Evolutionary conservation across 2,888 invertebrate genomes (phyloP).

Genomic region (Allacma fusca): DNA sequence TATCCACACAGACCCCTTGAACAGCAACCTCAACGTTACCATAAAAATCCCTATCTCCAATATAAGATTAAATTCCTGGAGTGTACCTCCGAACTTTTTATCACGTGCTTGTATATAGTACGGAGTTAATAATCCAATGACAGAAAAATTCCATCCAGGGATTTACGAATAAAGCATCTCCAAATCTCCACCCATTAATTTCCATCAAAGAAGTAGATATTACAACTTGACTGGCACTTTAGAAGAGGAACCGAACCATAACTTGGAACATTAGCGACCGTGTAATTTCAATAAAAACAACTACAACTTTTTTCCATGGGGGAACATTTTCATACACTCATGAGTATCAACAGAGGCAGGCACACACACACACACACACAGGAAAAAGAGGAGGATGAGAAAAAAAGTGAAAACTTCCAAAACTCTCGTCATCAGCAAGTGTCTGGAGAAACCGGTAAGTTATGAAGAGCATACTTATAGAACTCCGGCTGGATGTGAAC

Average conservation of each 20-base stretch:
- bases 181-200: too few relatives aligned
- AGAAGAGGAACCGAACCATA: not conserved
- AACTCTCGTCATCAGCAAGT: not conserved
- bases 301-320: not conserved
- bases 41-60: too few relatives aligned
- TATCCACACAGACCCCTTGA: too few relatives aligned
- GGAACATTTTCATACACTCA: not conserved
- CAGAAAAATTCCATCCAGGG: too few relatives aligned
- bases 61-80: too few relatives aligned
- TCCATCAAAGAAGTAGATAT: too few relatives aligned
- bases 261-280: not conserved
- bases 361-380: not conserved
- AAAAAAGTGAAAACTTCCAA: not conserved
- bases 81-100: too few relatives aligned
- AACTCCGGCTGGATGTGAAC: not conserved
- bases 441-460: slow-evolving; percentile 10
- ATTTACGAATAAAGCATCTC: too few relatives aligned
- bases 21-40: too few relatives aligned
- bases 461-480: not conserved
- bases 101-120: too few relatives aligned
- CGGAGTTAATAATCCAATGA: too few relatives aligned
- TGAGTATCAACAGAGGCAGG: not conserved
- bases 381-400: not conserved
- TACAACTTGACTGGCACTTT: not conserved
- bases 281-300: slow-evolving; percentile 14